These are phyloP conservation scores for Syndactyla subalaris DNA, from an alignment of 2,797 vertebrate genomes.

Conservation along the genomic window DNA sequence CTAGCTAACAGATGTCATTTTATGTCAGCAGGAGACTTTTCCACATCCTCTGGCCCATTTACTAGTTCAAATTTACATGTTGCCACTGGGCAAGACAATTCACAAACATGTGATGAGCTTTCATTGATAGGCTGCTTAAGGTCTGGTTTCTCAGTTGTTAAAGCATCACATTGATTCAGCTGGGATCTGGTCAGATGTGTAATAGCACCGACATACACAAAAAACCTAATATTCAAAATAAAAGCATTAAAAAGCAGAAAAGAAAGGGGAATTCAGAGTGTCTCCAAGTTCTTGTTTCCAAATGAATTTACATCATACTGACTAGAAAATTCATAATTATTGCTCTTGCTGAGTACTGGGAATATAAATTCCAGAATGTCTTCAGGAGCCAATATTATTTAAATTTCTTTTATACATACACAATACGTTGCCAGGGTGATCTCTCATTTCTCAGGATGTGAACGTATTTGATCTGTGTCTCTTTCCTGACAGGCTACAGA, in stretches of 20 bases:
- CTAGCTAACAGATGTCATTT: slow-evolving; percentile 24
- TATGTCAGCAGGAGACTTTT: slow-evolving; percentile 23
- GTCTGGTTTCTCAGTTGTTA: slow-evolving; percentile 1
- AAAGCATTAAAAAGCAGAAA: not conserved
- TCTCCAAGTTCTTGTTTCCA: not conserved
- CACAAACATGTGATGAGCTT: not conserved
- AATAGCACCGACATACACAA: not conserved
- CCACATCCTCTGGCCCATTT: slow-evolving; percentile 19
- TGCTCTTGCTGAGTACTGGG: not conserved
- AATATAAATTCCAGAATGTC: not conserved
- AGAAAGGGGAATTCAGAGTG: not conserved
- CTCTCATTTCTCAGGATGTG: not conserved
- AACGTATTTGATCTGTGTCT: not conserved
- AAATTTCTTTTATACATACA: not conserved
- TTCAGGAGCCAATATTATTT: not conserved
- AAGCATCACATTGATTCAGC: not conserved
- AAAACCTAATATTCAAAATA: not conserved
- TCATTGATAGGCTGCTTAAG: not conserved
- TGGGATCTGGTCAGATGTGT: not conserved
- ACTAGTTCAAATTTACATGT: not conserved
- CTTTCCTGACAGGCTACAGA: not conserved
- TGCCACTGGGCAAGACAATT: slow-evolving; percentile 9
- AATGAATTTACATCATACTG: not conserved
- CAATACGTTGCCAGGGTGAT: not conserved
- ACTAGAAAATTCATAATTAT: slow-evolving; percentile 6